These are phyloP conservation scores for Cololabis saira DNA, from an alignment of 2,113 vertebrate genomes.

Conservation along the genomic window DNA sequence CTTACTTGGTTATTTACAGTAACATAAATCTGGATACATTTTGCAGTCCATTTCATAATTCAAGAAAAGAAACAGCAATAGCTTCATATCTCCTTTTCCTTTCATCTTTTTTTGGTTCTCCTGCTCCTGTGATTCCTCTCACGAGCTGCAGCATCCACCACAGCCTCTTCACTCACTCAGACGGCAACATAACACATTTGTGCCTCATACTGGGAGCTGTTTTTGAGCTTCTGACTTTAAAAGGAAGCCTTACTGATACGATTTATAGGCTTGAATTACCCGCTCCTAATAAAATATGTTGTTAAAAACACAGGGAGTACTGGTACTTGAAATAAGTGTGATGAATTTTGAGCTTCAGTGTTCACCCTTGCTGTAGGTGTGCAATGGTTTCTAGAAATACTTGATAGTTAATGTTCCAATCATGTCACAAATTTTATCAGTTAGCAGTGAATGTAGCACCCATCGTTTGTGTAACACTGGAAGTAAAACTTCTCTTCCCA, in stretches of 20 bases:
- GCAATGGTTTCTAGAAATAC: too few species aligned
- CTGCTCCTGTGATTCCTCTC: background rate
- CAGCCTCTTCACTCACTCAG: conserved; percentile 31
- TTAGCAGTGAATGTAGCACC: too few species aligned
- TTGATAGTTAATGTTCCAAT: too few species aligned
- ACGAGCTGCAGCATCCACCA: conserved; percentile 9
- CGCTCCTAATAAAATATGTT: conserved; percentile 14
- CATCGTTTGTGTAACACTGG: too few species aligned
- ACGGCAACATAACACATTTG: conserved; percentile 6
- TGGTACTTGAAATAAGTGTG: too few species aligned
- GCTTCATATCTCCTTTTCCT: background rate
- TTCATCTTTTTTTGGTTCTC: background rate
- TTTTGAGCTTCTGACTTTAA: conserved; percentile 46
- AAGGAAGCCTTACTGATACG: conserved; percentile 35
- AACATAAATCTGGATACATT: background rate
- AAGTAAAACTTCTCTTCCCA: too few species aligned
- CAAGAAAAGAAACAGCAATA: conserved; percentile 10
- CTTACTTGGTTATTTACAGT: too few species aligned
- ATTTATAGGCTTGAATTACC: conserved; percentile 9
- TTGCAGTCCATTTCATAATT: background rate
- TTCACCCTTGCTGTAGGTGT: too few species aligned
- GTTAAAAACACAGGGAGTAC: background rate
- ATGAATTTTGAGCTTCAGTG: too few species aligned
- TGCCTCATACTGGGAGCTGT: conserved; percentile 4
- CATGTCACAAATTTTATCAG: too few species aligned